Percentiles rank a stretch among this genome's conserved stretches.
phyloP scores from a whole-genome alignment of 1,140 invertebrate genomes.

The Cephus cinctus region DNA sequence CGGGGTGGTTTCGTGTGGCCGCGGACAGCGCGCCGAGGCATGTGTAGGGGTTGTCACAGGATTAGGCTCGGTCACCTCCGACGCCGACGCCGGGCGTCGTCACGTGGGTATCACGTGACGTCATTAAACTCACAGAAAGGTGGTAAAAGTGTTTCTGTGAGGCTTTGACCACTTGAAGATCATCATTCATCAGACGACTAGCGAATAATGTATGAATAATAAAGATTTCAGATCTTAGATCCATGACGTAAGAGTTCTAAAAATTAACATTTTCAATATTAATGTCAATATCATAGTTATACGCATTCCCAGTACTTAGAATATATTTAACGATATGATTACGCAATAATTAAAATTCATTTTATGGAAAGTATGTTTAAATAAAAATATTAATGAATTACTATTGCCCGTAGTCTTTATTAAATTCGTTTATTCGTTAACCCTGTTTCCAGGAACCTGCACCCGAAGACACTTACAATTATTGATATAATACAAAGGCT shows the following conservation, averaged over 20 bases:
- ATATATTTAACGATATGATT: neutral
- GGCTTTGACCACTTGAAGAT: no score
- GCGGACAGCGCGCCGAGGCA: constrained; percentile 38
- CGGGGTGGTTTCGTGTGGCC: constrained; percentile 31
- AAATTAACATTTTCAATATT: no score
- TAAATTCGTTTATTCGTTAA: no score
- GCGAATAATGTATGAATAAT: neutral
- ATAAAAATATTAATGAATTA: no score
- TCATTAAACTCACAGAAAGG: constrained; percentile 22
- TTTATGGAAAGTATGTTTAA: no score
- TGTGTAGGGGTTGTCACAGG: constrained; percentile 45
- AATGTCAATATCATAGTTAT: neutral
- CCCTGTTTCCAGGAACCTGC: no score
- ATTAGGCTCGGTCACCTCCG: constrained; percentile 33
- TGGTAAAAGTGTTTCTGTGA: no score
- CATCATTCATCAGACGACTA: constrained; percentile 1
- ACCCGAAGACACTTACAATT: neutral
- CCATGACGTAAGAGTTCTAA: no score
- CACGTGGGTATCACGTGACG: constrained; percentile 40
- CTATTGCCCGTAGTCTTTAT: neutral
- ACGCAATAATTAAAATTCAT: no score
- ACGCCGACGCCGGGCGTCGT: constrained; percentile 29
- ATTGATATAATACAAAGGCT: constrained; percentile 25
- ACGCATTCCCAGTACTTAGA: neutral
- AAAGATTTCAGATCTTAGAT: neutral